phyloP scores from a whole-genome alignment of 1,140 invertebrate genomes.

The Eurosta solidaginis region DNA sequence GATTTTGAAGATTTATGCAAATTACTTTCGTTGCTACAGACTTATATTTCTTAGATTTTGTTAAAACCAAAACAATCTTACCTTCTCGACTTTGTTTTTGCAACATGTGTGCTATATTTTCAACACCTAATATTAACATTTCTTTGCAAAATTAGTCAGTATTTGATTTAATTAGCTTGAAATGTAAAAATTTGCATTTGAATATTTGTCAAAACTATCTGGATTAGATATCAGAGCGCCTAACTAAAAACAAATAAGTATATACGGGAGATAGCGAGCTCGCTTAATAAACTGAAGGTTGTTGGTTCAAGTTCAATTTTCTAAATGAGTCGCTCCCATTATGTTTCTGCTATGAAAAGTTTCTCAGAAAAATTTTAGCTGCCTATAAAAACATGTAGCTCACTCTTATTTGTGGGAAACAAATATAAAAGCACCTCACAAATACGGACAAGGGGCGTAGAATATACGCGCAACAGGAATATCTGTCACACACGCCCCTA shows the following conservation, averaged over 20 bases:
- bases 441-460: no score
- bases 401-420: no score
- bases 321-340: no score
- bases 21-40: background rate
- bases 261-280: no score
- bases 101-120: background rate
- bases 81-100: background rate
- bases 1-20: slow-evolving; percentile 9
- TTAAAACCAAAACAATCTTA: background rate
- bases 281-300: no score
- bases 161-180: slow-evolving; percentile 10
- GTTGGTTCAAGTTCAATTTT: no score
- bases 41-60: background rate
- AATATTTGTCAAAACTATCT: background rate
- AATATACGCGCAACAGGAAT: no score
- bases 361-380: no score
- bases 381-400: no score
- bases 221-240: background rate
- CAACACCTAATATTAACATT: background rate
- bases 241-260: background rate
- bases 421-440: no score
- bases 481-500: no score
- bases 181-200: background rate
- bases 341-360: no score
- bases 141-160: background rate